Evolutionary conservation across 2,113 vertebrate genomes (phyloP), one percentile per base, ranked within the genome.

Genomic region (Sigmodon hispidus): DNA sequence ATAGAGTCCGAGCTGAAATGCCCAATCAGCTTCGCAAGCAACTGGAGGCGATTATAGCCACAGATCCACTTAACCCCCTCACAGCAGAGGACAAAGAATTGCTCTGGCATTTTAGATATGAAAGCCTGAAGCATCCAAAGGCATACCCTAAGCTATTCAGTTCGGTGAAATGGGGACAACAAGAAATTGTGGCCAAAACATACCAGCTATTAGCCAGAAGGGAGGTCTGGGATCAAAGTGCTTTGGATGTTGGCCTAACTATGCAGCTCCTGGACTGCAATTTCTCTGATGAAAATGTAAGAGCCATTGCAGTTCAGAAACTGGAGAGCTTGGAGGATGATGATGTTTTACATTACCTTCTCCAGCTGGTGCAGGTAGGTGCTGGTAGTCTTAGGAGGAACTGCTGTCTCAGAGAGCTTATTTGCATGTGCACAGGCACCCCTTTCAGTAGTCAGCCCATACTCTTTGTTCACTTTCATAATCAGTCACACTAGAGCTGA

Each of bases 191-290:
- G 57, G 98, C 99, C 96, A 99, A 99, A 93, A 99, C 99, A 0
- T 99, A 99, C 95, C 98, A 98, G 13, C 97, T 99, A 77, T 95
- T 99, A 97, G 99, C 99, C 96, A 99, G 98, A 97, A 99, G 99
- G 97, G 98, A 98, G 7, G 97, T 98, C 5, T 99, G 99, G 99
- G 99, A 99, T 98, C 99, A 98, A 91, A 99, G 99, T 31, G 97
- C 98, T 94, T 98, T 99, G 96, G 99, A 99, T 72, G 99, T 99
- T 17, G 99, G 99, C 7, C 98, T 99, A 91, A 99, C 99, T 8
- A 99, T 99, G 99, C 99, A 99, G 89, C 98, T 99, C 95, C 97
- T 99, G 65, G 99, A 99, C 98, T 99, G 99, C 95, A 99, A 99
- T 97, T 99, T 99, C 97, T 99, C 99, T 0, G 99, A 99, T 10